These are phyloP conservation scores for Rallus limicola DNA, from an alignment of 2,113 vertebrate species.

Conservation along the genomic window DNA sequence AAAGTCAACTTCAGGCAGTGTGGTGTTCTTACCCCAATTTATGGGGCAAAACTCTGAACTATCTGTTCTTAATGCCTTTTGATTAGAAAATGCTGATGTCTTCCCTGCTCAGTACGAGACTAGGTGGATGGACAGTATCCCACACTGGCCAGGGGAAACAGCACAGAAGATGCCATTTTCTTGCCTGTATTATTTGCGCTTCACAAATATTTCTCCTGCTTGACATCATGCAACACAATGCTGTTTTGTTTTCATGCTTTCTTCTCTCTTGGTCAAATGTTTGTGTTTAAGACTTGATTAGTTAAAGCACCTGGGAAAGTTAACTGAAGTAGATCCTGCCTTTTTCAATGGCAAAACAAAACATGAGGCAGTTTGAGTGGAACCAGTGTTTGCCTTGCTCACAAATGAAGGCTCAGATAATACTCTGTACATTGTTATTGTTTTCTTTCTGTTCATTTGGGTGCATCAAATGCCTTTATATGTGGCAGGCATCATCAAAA, in stretches of 20 bases:
- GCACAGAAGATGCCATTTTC: neutral
- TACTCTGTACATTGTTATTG: neutral
- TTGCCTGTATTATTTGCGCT: neutral
- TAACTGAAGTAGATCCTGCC: neutral
- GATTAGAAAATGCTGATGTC: neutral
- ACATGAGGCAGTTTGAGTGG: neutral
- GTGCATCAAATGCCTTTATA: neutral
- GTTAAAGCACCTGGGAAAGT: neutral
- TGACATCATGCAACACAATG: neutral
- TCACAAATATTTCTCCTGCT: neutral
- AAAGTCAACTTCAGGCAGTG: neutral
- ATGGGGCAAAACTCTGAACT: neutral
- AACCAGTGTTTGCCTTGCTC: neutral
- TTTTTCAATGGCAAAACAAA: neutral
- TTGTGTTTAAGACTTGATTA: conserved; percentile 11
- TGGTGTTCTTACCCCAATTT: neutral
- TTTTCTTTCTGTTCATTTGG: conserved; percentile 16
- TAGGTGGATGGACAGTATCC: neutral
- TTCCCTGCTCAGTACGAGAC: neutral
- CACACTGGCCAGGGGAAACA: fast-evolving
- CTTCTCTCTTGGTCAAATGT: neutral
- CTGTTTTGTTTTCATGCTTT: neutral
- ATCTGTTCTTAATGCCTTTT: neutral
- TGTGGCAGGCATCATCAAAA: neutral
- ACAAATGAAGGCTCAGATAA: neutral